Conservation (phyloP, 2,888 invertebrate species). For the Epinotia demarniana region DNA sequence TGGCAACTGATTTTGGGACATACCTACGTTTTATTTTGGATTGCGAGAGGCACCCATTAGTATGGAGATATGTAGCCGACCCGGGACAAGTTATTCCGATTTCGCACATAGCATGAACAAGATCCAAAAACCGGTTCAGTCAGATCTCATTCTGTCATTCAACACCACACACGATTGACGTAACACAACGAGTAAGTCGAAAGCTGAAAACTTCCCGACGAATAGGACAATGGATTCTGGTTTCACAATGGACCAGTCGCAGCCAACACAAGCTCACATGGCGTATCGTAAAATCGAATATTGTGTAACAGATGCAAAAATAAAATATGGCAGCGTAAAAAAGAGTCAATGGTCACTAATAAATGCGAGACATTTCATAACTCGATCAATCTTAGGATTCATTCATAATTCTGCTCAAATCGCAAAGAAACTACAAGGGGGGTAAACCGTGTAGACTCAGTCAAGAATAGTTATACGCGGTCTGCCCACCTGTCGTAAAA, state of each 20-base stretch:
- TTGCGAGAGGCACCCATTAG: slow-evolving; percentile 4
- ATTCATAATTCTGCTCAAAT: background rate
- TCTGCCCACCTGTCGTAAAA: background rate
- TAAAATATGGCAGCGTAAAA: slow-evolving; percentile 48
- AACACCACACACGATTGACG: slow-evolving; percentile 60
- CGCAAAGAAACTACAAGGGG: background rate
- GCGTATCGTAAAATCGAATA: slow-evolving; percentile 45
- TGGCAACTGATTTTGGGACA: background rate
- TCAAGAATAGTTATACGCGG: background rate
- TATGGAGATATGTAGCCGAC: background rate
- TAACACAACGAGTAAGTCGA: slow-evolving; percentile 48
- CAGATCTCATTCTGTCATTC: slow-evolving; percentile 59
- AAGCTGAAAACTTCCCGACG: slow-evolving; percentile 48
- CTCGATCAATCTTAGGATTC: background rate
- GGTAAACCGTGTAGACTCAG: background rate
- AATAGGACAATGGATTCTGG: slow-evolving; percentile 57
- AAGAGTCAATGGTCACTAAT: slow-evolving; percentile 14
- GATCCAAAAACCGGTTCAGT: slow-evolving; percentile 58
- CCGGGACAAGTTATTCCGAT: slow-evolving; percentile 3
- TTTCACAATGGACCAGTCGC: slow-evolving; percentile 54
- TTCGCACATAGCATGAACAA: slow-evolving; percentile 44
- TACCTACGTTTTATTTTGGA: background rate
- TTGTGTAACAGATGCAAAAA: slow-evolving; percentile 55
- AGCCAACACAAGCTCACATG: slow-evolving; percentile 53
- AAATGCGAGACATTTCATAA: background rate